These are phyloP conservation scores for Gymnogyps californianus DNA, from an alignment of 2,113 vertebrate species.

Conservation along the genomic window DNA sequence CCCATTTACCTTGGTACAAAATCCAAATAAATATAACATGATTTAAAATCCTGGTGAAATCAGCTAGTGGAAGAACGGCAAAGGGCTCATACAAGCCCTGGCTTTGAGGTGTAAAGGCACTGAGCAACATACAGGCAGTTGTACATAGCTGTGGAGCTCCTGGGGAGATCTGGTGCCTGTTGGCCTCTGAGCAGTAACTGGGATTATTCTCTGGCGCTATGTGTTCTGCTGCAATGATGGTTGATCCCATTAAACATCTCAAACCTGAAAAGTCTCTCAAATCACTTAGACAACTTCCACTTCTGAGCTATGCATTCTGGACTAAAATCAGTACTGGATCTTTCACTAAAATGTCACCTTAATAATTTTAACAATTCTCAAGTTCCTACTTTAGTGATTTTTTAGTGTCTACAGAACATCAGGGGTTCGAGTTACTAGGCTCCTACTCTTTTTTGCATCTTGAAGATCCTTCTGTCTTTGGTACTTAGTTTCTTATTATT, in stretches of 20 bases:
- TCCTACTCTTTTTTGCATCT: background rate
- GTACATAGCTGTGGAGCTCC: background rate
- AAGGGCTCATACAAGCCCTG: background rate
- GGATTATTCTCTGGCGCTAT: background rate
- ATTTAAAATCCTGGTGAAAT: background rate
- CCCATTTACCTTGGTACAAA: background rate
- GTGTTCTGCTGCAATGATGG: background rate
- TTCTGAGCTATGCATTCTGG: background rate
- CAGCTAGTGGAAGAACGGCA: background rate
- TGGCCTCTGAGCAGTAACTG: background rate
- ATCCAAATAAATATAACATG: background rate
- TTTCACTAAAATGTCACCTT: background rate
- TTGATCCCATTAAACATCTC: background rate
- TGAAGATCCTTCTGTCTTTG: background rate
- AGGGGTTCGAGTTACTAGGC: background rate
- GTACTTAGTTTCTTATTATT: background rate
- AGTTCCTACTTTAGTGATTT: background rate
- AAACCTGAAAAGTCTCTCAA: background rate
- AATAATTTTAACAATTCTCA: background rate
- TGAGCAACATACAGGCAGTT: background rate
- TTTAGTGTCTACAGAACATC: background rate
- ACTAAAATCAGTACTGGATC: background rate
- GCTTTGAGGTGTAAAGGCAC: background rate
- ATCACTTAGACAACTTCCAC: background rate
- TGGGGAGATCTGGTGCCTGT: background rate